Conservation (phyloP, 1,140 invertebrate genomes). For the Brachionus angularis region DNA sequence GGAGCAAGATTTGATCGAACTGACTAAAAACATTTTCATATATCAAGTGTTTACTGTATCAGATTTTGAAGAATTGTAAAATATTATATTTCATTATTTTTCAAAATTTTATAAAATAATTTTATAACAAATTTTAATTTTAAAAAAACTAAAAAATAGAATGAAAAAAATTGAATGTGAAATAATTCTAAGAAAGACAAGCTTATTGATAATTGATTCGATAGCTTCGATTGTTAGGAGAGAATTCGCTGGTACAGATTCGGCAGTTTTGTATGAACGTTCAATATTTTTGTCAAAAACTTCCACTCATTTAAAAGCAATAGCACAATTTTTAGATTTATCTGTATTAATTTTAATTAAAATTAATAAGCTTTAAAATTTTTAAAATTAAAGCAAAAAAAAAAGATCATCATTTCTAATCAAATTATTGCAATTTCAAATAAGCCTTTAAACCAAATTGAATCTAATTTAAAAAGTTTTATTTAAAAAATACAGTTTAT, state of each 20-base stretch:
- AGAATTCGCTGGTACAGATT: background rate
- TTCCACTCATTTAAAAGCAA: background rate
- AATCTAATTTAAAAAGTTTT: background rate
- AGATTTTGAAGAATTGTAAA: constrained; percentile 20
- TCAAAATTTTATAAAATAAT: background rate
- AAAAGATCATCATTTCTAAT: background rate
- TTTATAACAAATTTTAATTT: too few species aligned
- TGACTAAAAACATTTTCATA: constrained; percentile 25
- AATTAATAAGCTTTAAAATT: background rate
- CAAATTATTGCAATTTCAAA: constrained; percentile 16
- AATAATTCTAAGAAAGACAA: background rate
- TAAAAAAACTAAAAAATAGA: background rate
- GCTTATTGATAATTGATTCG: constrained; percentile 15
- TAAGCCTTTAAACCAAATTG: background rate
- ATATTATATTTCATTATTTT: background rate
- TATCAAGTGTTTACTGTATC: background rate
- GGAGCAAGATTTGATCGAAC: background rate
- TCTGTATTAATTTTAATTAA: background rate
- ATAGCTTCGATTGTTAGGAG: constrained; percentile 26
- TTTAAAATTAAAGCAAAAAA: background rate
- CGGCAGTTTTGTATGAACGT: constrained; percentile 13
- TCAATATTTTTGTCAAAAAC: constrained; percentile 26
- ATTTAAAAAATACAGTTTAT: too few species aligned
- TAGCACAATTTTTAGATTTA: constrained; percentile 18
- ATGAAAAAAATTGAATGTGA: constrained; percentile 10